phyloP scores from a whole-genome alignment of 2,113 vertebrate species.

The Oncorhynchus kisutch region DNA sequence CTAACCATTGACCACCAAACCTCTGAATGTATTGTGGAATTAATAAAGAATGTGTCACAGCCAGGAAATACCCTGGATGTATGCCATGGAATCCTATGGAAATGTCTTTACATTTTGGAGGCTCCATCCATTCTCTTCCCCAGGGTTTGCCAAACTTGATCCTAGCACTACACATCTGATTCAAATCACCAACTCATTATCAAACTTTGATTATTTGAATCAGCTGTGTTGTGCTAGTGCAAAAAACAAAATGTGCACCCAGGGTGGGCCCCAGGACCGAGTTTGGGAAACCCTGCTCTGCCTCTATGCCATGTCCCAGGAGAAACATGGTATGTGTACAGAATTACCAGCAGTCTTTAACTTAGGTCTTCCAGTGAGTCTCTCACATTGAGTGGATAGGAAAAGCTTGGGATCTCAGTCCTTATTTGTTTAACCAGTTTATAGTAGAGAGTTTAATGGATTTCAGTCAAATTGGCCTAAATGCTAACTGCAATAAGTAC shows the following conservation, averaged over 20 bases:
- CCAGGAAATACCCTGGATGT: not conserved
- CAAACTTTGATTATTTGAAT: too few relatives aligned
- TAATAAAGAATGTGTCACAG: not conserved
- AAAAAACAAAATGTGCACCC: too few relatives aligned
- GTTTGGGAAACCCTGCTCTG: too few relatives aligned
- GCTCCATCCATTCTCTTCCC: not conserved
- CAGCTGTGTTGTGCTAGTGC: too few relatives aligned
- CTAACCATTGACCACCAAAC: not conserved
- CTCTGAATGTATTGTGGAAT: not conserved
- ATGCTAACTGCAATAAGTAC: not conserved
- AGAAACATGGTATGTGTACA: not conserved
- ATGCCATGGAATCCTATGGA: not conserved
- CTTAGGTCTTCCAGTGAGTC: not conserved
- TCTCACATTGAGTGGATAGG: conserved; percentile 2
- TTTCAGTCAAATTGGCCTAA: not conserved
- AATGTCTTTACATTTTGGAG: conserved; percentile 4
- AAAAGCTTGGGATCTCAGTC: not conserved
- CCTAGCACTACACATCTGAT: too few relatives aligned
- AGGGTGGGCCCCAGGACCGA: too few relatives aligned
- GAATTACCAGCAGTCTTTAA: conserved; percentile 15
- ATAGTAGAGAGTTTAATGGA: not conserved
- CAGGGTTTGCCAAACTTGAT: too few relatives aligned
- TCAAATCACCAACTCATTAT: too few relatives aligned
- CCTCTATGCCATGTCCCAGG: not conserved
- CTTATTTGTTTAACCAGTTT: conserved; percentile 7